Percentiles rank a stretch among this genome's conserved stretches.
Conservation (phyloP, 2,888 invertebrate species). For the Vesta saturnalis region DNA sequence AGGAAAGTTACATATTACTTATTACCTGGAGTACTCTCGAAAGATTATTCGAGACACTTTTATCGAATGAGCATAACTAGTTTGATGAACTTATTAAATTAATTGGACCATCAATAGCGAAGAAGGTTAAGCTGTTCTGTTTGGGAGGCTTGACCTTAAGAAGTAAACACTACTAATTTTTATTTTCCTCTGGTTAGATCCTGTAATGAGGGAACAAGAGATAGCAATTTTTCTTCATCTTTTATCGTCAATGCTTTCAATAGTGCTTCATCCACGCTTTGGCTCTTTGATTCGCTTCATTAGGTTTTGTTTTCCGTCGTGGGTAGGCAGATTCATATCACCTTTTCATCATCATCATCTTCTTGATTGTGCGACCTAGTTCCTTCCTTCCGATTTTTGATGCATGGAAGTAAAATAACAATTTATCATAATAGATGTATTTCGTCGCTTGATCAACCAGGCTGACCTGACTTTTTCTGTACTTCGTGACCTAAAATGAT, state of each 20-base stretch:
- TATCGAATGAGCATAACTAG: too few species aligned
- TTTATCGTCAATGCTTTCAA: not conserved
- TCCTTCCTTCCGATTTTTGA: not conserved
- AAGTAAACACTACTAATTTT: too few species aligned
- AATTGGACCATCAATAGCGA: too few species aligned
- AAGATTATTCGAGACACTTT: too few species aligned
- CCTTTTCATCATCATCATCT: not conserved
- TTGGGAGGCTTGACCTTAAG: too few species aligned
- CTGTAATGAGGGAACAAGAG: not conserved
- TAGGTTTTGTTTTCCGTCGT: not conserved
- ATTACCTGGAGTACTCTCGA: too few species aligned
- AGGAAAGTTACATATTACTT: too few species aligned
- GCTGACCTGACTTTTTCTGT: too few species aligned
- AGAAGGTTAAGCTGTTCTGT: too few species aligned
- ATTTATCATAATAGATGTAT: not conserved
- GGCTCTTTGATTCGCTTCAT: not conserved
- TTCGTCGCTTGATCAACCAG: not conserved
- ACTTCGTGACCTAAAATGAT: too few species aligned
- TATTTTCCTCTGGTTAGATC: not conserved
- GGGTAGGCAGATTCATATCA: not conserved
- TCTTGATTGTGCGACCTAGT: not conserved
- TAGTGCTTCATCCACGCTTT: not conserved
- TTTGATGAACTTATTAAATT: too few species aligned
- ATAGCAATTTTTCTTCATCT: not conserved
- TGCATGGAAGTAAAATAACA: not conserved